These are phyloP conservation scores for Tethea ocularis DNA, from an alignment of 2,888 invertebrate species.

Conservation along the genomic window DNA sequence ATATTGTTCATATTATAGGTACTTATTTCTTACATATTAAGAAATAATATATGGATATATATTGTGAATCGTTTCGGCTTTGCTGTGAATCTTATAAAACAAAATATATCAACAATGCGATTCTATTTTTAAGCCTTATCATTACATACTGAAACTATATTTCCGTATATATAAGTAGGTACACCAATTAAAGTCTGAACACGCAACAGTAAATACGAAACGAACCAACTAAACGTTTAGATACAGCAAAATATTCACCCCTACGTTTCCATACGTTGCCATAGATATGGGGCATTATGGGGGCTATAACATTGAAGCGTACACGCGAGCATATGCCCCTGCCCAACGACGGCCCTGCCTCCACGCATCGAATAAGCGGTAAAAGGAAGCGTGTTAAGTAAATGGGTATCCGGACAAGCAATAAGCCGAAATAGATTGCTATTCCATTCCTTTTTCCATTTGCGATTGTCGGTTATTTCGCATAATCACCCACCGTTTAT, in stretches of 20 bases:
- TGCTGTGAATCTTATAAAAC: too few relatives aligned
- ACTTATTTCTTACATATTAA: too few relatives aligned
- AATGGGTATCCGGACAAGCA: conserved; percentile 41
- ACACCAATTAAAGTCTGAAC: not conserved
- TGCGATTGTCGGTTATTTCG: conserved; percentile 61
- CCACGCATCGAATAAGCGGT: conserved; percentile 17
- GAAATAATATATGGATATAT: too few relatives aligned
- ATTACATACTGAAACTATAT: too few relatives aligned
- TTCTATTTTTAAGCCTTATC: too few relatives aligned
- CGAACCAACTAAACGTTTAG: not conserved
- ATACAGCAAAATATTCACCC: not conserved
- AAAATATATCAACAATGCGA: too few relatives aligned
- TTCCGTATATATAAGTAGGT: too few relatives aligned
- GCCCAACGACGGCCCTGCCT: not conserved
- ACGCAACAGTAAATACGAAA: not conserved
- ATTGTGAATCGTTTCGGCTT: too few relatives aligned
- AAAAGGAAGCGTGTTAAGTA: conserved; percentile 28
- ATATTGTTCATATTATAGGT: too few relatives aligned
- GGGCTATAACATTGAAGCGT: not conserved
- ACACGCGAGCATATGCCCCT: conserved; percentile 7
- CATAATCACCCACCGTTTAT: conserved; percentile 50
- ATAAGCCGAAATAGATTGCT: conserved; percentile 59
- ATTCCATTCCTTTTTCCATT: conserved; percentile 59
- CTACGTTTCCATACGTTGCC: not conserved
- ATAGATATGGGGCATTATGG: not conserved